Conservation (phyloP, 2,888 invertebrate species). For the Buathra laborator region DNA sequence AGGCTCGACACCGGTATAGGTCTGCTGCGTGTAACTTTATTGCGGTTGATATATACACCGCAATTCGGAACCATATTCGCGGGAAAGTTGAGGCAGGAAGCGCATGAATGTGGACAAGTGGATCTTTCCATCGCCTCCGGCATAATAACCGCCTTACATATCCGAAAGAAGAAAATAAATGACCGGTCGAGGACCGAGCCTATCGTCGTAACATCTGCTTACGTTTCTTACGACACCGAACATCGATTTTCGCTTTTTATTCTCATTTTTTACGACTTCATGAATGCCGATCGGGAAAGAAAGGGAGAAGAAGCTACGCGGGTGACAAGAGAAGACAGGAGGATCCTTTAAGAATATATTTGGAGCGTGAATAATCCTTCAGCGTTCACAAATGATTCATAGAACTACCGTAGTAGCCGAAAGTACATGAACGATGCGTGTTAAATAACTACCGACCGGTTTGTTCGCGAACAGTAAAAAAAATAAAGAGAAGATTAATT, state of each 20-base stretch:
- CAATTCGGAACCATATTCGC: slow-evolving; percentile 33
- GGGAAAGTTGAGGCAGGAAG: slow-evolving; percentile 54
- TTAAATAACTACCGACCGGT: not conserved
- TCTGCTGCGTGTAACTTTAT: slow-evolving; percentile 1
- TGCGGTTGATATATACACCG: slow-evolving; percentile 16
- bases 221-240: slow-evolving; percentile 18
- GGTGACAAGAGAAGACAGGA: not conserved
- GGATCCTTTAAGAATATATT: slow-evolving; percentile 16
- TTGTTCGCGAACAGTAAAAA: not conserved
- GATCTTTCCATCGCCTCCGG: slow-evolving; percentile 52
- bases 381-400: not conserved
- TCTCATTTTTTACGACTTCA: not conserved
- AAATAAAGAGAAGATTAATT: too few relatives aligned
- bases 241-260: not conserved
- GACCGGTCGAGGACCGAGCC: slow-evolving; percentile 29
- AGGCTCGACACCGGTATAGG: not conserved
- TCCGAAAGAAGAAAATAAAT: slow-evolving; percentile 49
- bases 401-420: not conserved
- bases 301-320: not conserved
- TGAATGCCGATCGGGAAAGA: not conserved
- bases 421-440: not conserved
- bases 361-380: slow-evolving; percentile 46
- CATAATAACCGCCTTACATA: not conserved
- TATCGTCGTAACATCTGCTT: slow-evolving; percentile 31
- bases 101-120: slow-evolving; percentile 57